Percentiles rank a stretch among this genome's conserved stretches.
phyloP scores from a whole-genome alignment of 2,888 invertebrate species.

The Sympetrum striolatum region DNA sequence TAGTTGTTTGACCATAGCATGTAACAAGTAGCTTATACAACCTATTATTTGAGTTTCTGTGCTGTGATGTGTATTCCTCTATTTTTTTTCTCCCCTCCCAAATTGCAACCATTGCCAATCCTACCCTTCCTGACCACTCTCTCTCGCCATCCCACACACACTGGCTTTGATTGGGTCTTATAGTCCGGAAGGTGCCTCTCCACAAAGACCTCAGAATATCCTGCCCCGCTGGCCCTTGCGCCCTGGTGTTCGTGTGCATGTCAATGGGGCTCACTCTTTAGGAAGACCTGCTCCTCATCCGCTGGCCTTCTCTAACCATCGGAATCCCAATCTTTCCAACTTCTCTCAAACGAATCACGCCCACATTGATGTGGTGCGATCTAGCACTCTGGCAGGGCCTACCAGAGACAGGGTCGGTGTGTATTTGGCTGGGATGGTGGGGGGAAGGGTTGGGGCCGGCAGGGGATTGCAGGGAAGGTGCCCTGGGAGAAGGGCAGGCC shows the following conservation, averaged over 20 bases:
- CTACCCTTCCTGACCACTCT: not conserved
- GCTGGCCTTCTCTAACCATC: slow-evolving; percentile 49
- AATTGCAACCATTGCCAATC: not conserved
- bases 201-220: slow-evolving; percentile 56
- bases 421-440: slow-evolving; percentile 38
- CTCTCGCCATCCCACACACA: slow-evolving; percentile 48
- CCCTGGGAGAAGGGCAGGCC: slow-evolving; percentile 9
- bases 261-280: slow-evolving; percentile 80
- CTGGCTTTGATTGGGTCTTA: slow-evolving; percentile 50
- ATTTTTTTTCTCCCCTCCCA: not conserved
- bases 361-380: slow-evolving; percentile 50
- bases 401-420: slow-evolving; percentile 32
- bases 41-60: not conserved
- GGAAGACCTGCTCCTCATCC: slow-evolving; percentile 49
- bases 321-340: slow-evolving; percentile 48
- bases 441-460: not conserved
- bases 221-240: slow-evolving; percentile 84
- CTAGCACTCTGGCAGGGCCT: slow-evolving; percentile 49
- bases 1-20: slow-evolving; percentile 1
- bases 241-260: slow-evolving; percentile 87
- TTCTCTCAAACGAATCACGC: slow-evolving; percentile 53
- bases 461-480: slow-evolving; percentile 21
- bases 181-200: slow-evolving; percentile 55
- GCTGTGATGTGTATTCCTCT: slow-evolving; percentile 32
- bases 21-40: not conserved